Base-by-base conservation (phyloP, 2,113 vertebrate genomes). In the Catharus bicknelli region DNA sequence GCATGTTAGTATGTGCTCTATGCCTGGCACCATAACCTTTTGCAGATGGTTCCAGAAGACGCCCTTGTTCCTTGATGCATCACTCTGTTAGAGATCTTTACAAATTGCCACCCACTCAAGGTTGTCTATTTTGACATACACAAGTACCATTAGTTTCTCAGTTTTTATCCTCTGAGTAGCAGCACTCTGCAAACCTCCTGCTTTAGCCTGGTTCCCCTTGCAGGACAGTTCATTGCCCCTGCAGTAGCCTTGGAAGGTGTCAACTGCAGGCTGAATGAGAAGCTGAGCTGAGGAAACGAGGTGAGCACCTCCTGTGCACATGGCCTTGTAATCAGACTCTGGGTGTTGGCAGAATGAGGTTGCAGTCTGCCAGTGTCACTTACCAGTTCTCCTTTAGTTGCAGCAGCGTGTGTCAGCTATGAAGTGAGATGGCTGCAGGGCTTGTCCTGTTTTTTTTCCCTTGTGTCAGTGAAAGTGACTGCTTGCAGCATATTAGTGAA, bases 311-410 rank as follows among this genome's bases (percentile, higher is more conserved):
- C 34, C 29, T 75, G 64, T 68, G 64, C 67, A 53, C 40, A 12
- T 68, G 90, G 30, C 62, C 77, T 72, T 0, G 12, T 87, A 66
- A 89, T 43, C 45, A 68, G 84, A 34, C 53, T 43, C 57, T 21
- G 66, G 50, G 81, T 95, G 93, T 90, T 95, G 94, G 93, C 95
- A 92, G 94, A 94, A 95, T 89, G 93, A 75, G 94, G 94, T 57
- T 92, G 87, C 77, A 91, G 81, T 78, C 84, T 57, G 69, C 45
- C 30, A 48, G 93, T 57, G 87, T 81, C 11, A 2, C 64, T 93
- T 86, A 77, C 23, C 12, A 29, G 53, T 58, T 84, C 74, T 67
- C 55, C 30, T 83, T 72, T 13, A 15, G 40, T 43, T 74, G 59
- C 27, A 36, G 7, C 20, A 45, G 16, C 1, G 5, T 2, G 10